Evolutionary conservation across 2,888 invertebrate species (phyloP).

Genomic region (Cephus runcator): DNA sequence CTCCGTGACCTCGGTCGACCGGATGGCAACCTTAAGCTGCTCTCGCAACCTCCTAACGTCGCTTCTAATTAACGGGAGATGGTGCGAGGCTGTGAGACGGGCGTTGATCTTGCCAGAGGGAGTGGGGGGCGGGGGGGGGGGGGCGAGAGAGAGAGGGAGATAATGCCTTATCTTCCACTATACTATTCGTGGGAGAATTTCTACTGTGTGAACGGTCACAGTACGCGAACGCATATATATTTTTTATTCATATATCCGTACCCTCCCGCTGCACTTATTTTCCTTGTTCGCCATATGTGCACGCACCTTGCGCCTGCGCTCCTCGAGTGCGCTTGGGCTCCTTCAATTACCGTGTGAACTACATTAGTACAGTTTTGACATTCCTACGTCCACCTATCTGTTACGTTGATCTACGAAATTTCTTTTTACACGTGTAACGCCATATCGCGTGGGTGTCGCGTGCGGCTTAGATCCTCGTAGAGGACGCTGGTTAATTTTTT

Average conservation of each 20-base stretch:
- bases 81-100: background rate
- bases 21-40: background rate
- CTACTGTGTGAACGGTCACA: slow-evolving; percentile 54
- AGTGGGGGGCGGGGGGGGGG: too few relatives aligned
- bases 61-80: background rate
- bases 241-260: background rate
- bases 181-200: background rate
- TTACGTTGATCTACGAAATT: background rate
- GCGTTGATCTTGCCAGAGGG: background rate
- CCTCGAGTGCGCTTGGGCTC: background rate
- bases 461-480: background rate
- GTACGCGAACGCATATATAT: slow-evolving; percentile 38
- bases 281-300: background rate
- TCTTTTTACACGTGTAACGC: slow-evolving; percentile 22
- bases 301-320: background rate
- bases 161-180: background rate
- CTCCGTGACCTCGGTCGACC: background rate
- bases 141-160: background rate
- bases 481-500: background rate
- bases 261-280: background rate
- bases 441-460: slow-evolving; percentile 32
- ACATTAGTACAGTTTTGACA: background rate
- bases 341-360: background rate
- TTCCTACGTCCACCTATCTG: background rate
- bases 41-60: background rate